Percentiles rank a stretch among this genome's conserved stretches.
phyloP scores from a whole-genome alignment of 1,140 invertebrate genomes.

The Meloidogyne exigua region DNA sequence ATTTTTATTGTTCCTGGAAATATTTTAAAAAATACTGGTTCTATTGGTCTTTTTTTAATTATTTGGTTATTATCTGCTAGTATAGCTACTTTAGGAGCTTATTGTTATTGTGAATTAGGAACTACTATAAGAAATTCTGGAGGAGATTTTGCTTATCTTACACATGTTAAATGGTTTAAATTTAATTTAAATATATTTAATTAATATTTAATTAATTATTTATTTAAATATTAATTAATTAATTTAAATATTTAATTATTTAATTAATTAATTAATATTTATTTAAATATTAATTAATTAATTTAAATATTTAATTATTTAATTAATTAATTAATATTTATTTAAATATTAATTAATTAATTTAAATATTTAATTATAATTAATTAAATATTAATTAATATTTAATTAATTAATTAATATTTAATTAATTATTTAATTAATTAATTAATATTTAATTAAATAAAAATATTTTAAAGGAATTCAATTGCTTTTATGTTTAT shows the following conservation, averaged over 20 bases:
- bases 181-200: slow-evolving; percentile 3
- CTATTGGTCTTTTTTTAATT: slow-evolving; percentile 50
- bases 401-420: too few species aligned
- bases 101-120: slow-evolving; percentile 64
- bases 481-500: slow-evolving; percentile 49
- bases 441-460: slow-evolving; percentile 3
- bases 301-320: too few species aligned
- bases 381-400: too few species aligned
- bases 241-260: neutral
- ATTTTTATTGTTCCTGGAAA: slow-evolving; percentile 86
- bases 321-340: too few species aligned
- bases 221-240: slow-evolving; percentile 9
- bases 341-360: slow-evolving; percentile 8
- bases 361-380: too few species aligned
- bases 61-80: slow-evolving; percentile 48
- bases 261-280: too few species aligned
- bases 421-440: slow-evolving; percentile 7
- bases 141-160: slow-evolving; percentile 57
- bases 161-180: slow-evolving; percentile 55
- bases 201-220: too few species aligned
- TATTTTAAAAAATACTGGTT: slow-evolving; percentile 51
- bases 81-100: slow-evolving; percentile 52
- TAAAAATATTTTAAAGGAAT: slow-evolving; percentile 40
- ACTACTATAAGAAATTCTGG: slow-evolving; percentile 48
- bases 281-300: slow-evolving; percentile 8